Percentiles rank a stretch among this genome's conserved stretches.
phyloP scores from a whole-genome alignment of 1,140 invertebrate genomes.

The Orchesella cincta region DNA sequence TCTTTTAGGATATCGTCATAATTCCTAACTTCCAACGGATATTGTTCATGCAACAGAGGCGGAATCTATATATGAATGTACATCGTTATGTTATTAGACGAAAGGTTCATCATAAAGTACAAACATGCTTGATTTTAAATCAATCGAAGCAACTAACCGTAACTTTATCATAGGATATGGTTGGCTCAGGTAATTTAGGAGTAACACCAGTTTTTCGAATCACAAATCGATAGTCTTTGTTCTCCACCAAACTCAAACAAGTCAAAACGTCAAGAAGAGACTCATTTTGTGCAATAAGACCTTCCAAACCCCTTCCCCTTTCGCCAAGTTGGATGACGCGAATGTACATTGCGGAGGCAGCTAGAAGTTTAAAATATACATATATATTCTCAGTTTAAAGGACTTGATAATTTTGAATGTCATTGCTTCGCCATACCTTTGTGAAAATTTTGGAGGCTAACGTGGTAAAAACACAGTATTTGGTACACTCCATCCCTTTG shows the following conservation, averaged over 20 bases:
- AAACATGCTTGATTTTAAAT: too few relatives aligned
- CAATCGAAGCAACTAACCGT: neutral
- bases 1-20: slow-evolving; percentile 38
- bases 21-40: neutral
- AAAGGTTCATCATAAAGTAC: too few relatives aligned
- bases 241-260: neutral
- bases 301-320: slow-evolving; percentile 40
- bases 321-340: slow-evolving; percentile 43
- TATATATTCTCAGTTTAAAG: neutral
- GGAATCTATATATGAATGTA: neutral
- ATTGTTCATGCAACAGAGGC: neutral
- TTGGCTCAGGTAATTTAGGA: neutral
- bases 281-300: slow-evolving; percentile 40
- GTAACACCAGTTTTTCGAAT: slow-evolving; percentile 35
- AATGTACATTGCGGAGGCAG: slow-evolving; percentile 42
- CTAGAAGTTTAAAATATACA: slow-evolving; percentile 35
- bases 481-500: slow-evolving; percentile 44
- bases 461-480: slow-evolving; percentile 47
- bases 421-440: too few relatives aligned
- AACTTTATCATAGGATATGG: neutral
- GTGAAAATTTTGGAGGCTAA: slow-evolving; percentile 38
- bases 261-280: slow-evolving; percentile 48
- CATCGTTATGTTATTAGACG: too few relatives aligned
- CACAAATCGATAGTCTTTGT: slow-evolving; percentile 27
- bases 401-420: neutral